phyloP scores from a whole-genome alignment of 2,113 vertebrate species.

The Cairina moschata region DNA sequence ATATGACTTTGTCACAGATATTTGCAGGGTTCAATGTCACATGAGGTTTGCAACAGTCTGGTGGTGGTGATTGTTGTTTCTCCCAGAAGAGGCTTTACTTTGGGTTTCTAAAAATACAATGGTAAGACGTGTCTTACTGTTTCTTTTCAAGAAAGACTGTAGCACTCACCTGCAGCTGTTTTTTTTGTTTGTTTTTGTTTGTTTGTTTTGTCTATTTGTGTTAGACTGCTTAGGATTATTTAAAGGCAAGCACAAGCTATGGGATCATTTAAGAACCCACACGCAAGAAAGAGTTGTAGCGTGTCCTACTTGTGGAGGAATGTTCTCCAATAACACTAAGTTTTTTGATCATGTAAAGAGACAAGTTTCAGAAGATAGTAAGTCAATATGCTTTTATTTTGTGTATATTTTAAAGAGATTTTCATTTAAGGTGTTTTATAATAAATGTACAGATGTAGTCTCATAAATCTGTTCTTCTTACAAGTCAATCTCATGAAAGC shows the following conservation, averaged over 20 bases:
- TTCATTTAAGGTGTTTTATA: background rate
- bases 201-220: background rate
- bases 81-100: background rate
- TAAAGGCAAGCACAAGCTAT: constrained; percentile 75
- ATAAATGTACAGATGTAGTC: background rate
- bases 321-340: constrained; percentile 81
- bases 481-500: background rate
- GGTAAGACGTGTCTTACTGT: background rate
- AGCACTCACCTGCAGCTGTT: background rate
- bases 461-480: background rate
- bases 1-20: background rate
- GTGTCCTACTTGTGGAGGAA: constrained; percentile 76
- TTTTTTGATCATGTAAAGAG: constrained; percentile 79
- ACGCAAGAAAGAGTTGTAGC: constrained; percentile 75
- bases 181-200: background rate
- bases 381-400: background rate
- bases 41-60: background rate
- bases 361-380: constrained; percentile 57
- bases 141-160: background rate
- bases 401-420: background rate
- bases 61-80: background rate
- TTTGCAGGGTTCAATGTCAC: background rate
- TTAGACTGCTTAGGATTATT: constrained; percentile 74
- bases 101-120: background rate
- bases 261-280: constrained; percentile 76